Evolutionary conservation across 2,113 vertebrate species (phyloP), one percentile per base, ranked within the genome.

Genomic region (Nicator chloris): DNA sequence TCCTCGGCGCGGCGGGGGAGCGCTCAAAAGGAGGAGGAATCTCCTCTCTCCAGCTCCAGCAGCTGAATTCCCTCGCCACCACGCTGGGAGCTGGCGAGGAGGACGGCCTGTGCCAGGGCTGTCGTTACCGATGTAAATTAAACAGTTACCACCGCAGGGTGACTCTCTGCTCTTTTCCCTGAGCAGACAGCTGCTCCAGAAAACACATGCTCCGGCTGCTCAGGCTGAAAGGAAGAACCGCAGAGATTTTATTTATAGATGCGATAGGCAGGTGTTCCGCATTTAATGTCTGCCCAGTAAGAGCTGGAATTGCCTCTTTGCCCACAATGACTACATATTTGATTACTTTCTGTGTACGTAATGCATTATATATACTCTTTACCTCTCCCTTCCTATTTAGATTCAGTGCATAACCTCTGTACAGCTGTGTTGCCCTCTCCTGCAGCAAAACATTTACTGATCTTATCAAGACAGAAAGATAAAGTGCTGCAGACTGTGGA

Each of bases 121-220:
- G 79, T 73, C 68, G n/a, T 57, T 96, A 49, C 64, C 8, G 68
- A 95, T 97, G 95, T 95, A 95, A 97, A 97, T 96, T 96, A 96
- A 97, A 93, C 84, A 95, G 92, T 92, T 93, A 88, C 70, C 91
- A 87, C 93, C 61, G 31, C 96, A 96, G 84, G 96, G 76, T 95
- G 97, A 97, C 97, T 96, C 88, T 92, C 93, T 92, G 90, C 82
- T 93, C 65, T 92, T 96, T 95, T 92, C 95, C 95, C 90, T 39
- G 59, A 92, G 92, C 60, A 94, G 93, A 75, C 89, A 97, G 96
- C 95, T 97, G 95, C 95, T 97, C 93, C 85, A 96, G 85, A 94
- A 95, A 97, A 96, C 82, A 85, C 87, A 82, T 54, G 69, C 85
- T 95, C 51, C 7, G 76, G 77, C 91, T 95, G 86, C 70, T 96